Evolutionary conservation across 1,140 invertebrate species (phyloP).

Genomic region (Hylaeus volcanicus): DNA sequence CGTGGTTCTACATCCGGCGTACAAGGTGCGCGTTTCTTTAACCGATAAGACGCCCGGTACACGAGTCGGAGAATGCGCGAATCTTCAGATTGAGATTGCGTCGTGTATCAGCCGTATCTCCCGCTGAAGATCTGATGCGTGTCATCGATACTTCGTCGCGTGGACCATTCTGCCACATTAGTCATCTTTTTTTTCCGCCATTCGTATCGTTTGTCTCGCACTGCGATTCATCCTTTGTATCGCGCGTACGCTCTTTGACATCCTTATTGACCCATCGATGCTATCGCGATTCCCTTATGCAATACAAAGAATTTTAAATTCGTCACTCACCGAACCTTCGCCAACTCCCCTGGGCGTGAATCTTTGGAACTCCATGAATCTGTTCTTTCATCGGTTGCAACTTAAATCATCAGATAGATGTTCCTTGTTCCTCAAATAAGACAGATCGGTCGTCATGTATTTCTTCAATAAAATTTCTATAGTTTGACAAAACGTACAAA

Average conservation of each 20-base stretch:
- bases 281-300: not conserved
- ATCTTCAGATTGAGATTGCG: constrained; percentile 41
- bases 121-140: constrained; percentile 21
- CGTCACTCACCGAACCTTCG: not conserved
- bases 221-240: not conserved
- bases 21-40: constrained; percentile 22
- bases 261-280: not conserved
- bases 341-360: not conserved
- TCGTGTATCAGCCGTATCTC: constrained; percentile 42
- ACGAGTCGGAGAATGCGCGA: constrained; percentile 12
- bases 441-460: too few relatives aligned
- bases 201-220: not conserved
- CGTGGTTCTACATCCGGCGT: constrained; percentile 27
- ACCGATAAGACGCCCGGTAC: constrained; percentile 30
- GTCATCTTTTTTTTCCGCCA: not conserved
- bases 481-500: too few relatives aligned
- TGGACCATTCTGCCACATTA: constrained; percentile 4
- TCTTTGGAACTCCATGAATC: too few relatives aligned
- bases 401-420: too few relatives aligned
- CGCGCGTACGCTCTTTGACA: too few relatives aligned
- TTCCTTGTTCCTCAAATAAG: too few relatives aligned
- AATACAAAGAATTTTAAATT: not conserved
- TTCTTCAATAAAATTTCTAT: too few relatives aligned
- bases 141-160: constrained; percentile 30
- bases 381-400: too few relatives aligned